Base-by-base conservation (phyloP, 1,140 invertebrate genomes). In the Lamellibrachia luymesi region DNA sequence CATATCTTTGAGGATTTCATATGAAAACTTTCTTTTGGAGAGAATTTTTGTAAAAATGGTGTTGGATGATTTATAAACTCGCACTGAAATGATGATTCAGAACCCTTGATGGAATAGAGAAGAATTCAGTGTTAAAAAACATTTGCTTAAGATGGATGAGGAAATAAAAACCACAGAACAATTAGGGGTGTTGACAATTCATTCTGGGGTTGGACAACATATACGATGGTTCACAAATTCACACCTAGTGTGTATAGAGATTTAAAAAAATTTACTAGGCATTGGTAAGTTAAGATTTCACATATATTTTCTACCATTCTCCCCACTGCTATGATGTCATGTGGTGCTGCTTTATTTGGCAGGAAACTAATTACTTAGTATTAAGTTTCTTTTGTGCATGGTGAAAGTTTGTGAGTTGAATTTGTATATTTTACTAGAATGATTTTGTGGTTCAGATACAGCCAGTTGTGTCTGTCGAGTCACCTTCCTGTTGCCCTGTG, bases 361-460 rank as follows among this genome's bases (percentile, higher is more conserved):
- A 80, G 17, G 64, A 80, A 8, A 17, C 8, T 80, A 8, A 80
- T 17, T 80, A 80, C 64, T 80, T 80, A 80, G 64, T 80, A 80
- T 80, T 80, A 80, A 80, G 64, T 80, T 4, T 80, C 5, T 80
- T 7, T 10, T 80, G 64, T 80, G 64, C 64, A 80, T 80, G 64
- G 64, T 80, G 64, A 80, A 10, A 80, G 64, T 80, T 80, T 80
- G 64, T 80, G 64, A 80, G 25, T 80, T 80, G 64, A 80, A 80
- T 80, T 80, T 80, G 64, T 80, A 80, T 80, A 80, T 80, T 80
- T 80, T 80, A 80, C 8, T 80, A 80, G 64, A 80, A 80, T 80
- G 17, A 80, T 80, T 38, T 80, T 80, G 64, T 80, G 64, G 64
- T 80, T 80, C 64, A 80, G 64, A 80, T 80, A 80, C 64, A 80